Base-by-base conservation (phyloP, 2,888 invertebrate species). In the Pinctada fucata region DNA sequence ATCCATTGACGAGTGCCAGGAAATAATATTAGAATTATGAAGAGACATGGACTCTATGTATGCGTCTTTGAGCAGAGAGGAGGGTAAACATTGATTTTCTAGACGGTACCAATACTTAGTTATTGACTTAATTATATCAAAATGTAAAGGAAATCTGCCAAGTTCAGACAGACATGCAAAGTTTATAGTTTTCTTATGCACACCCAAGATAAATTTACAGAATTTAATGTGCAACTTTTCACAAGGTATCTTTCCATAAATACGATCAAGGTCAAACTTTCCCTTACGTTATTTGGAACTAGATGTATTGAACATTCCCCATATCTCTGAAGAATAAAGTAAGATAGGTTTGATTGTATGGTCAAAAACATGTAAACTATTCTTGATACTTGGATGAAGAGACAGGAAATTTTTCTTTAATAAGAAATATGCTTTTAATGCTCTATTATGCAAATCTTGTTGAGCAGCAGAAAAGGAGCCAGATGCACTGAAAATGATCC, bases 301-400 rank as follows among this genome's bases (percentile, higher is more conserved):
- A 68, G 8, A 47, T 10, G 71, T 50, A n/a, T 71, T 52, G 51
- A 71, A n/a, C 8, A 31, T 16, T 16, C 69, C 52, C 71, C 71
- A 52, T 48, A 71, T 71, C 51, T 71, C 71, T 31, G 16, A 31
- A 52, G 8, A n/a, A 51, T 71, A 71, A 4, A 52, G 50, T 71
- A 71, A 5, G n/a, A 71, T 52, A 5, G 58, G 52, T 52, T 71
- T 51, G 6, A 51, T 71, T 51, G 71, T 71, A 52, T 52, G 71
- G 31, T 50, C 47, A 69, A 69, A 69, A 47, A 69, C 3, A 48
- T 49, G 49, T 69, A 6, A n/a, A 52, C 58, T 48, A n/a, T 5
- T 49, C 13, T 69, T 69, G 3, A 48, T 48, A 49, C 49, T 51
- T 50, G 51, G 71, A n/a, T 31, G 51, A 31, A 52, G 58, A 52